A percentile compares a stretch with the other conserved stretches of the same genome.
These are phyloP conservation scores for Spilosoma lubricipeda DNA, from an alignment of 2,888 invertebrate species.

Conservation along the genomic window DNA sequence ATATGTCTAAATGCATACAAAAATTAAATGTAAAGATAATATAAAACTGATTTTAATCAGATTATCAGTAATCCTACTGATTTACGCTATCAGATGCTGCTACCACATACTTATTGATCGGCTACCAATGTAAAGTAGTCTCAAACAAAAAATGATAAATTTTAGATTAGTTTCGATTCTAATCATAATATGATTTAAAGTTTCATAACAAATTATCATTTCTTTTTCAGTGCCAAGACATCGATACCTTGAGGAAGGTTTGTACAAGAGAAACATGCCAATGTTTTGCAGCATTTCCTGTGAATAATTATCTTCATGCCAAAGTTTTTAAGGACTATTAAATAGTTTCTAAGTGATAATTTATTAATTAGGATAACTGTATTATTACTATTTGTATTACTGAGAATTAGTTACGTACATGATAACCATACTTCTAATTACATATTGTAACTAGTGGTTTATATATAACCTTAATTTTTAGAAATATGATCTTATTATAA, in stretches of 20 bases:
- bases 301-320: conserved; percentile 51
- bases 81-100: neutral
- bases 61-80: neutral
- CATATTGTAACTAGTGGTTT: neutral
- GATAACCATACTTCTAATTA: neutral
- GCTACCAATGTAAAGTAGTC: neutral
- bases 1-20: neutral
- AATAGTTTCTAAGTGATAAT: neutral
- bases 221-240: conserved; percentile 76
- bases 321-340: conserved; percentile 14
- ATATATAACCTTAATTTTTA: neutral
- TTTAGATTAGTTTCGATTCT: neutral
- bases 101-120: neutral
- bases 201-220: conserved; percentile 9
- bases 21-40: neutral
- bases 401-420: neutral
- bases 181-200: too few species aligned
- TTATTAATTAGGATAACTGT: neutral
- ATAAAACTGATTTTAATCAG: neutral
- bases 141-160: neutral
- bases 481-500: too few species aligned
- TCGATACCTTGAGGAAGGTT: conserved; percentile 82
- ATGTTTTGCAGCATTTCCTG: conserved; percentile 76
- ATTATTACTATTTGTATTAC: neutral
- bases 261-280: conserved; percentile 79